These are phyloP conservation scores for Formica selysi DNA, from an alignment of 1,140 invertebrate species.

Conservation along the genomic window DNA sequence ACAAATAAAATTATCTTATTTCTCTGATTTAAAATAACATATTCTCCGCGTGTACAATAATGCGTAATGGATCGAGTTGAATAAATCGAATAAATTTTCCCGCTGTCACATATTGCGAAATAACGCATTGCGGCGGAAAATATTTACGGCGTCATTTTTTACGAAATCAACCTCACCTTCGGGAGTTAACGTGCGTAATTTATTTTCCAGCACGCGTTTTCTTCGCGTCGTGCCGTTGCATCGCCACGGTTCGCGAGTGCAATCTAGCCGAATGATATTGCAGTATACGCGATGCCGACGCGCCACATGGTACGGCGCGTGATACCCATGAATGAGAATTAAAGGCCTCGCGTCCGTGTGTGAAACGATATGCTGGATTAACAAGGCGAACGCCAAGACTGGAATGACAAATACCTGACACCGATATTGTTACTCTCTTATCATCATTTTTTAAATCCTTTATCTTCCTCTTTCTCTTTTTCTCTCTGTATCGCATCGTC, in stretches of 20 bases:
- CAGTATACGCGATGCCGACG: slow-evolving; percentile 58
- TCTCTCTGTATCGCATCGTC: background rate
- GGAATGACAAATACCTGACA: slow-evolving; percentile 51
- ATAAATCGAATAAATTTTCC: slow-evolving; percentile 25
- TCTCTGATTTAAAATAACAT: background rate
- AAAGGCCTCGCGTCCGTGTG: slow-evolving; percentile 42
- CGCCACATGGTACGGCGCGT: slow-evolving; percentile 55
- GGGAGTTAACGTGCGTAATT: slow-evolving; percentile 41
- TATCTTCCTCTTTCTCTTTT: background rate
- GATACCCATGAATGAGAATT: slow-evolving; percentile 69
- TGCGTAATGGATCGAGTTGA: background rate
- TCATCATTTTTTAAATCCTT: background rate
- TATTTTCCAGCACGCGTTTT: slow-evolving; percentile 60
- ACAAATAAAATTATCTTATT: background rate
- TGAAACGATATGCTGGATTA: slow-evolving; percentile 43
- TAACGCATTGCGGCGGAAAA: slow-evolving; percentile 14
- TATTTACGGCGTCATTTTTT: slow-evolving; percentile 52
- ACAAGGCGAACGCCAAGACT: slow-evolving; percentile 28
- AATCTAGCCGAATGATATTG: slow-evolving; percentile 69
- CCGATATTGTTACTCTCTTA: slow-evolving; percentile 23
- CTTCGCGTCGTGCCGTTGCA: slow-evolving; percentile 57
- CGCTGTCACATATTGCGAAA: slow-evolving; percentile 4
- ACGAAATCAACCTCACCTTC: slow-evolving; percentile 50
- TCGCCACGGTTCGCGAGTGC: slow-evolving; percentile 58
- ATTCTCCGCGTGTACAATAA: background rate